A percentile compares a stretch with the other conserved stretches of the same genome.
phyloP scores from a whole-genome alignment of 2,113 vertebrate species.

The Sisor rabdophorus region DNA sequence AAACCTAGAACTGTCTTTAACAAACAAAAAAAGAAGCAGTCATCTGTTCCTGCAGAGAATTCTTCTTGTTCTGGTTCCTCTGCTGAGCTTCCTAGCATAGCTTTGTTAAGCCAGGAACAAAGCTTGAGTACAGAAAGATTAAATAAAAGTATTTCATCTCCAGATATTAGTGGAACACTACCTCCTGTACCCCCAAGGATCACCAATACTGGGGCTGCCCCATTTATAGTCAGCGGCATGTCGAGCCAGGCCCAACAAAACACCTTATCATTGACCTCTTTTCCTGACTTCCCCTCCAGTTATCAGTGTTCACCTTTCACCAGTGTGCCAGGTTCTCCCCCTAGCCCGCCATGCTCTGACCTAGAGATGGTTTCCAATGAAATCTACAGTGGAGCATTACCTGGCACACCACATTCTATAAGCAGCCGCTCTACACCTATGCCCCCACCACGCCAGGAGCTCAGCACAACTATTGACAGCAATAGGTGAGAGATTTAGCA shows the following conservation, averaged over 20 bases:
- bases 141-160: constrained; percentile 40
- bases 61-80: constrained; percentile 60
- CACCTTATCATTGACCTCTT: constrained; percentile 13
- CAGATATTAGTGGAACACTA: constrained; percentile 50
- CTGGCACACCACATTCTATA: constrained; percentile 32
- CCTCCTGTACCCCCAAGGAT: constrained; percentile 64
- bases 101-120: constrained; percentile 18
- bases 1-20: constrained; percentile 90
- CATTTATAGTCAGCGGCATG: constrained; percentile 37
- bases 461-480: constrained; percentile 49
- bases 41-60: constrained; percentile 53
- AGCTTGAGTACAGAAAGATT: constrained; percentile 38
- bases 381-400: constrained; percentile 80
- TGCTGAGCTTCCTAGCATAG: constrained; percentile 52
- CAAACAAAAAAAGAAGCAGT: constrained; percentile 59
- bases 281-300: constrained; percentile 43
- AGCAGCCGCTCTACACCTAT: constrained; percentile 53
- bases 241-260: background rate
- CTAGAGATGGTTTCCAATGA: constrained; percentile 85
- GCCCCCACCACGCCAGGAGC: constrained; percentile 54
- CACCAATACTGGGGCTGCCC: constrained; percentile 38
- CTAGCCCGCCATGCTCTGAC: constrained; percentile 49
- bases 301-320: constrained; percentile 54
- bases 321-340: constrained; percentile 44
- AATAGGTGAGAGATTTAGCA: constrained; percentile 58